Conservation (phyloP, 2,888 invertebrate genomes). For the Lasioglossum malachurum region DNA sequence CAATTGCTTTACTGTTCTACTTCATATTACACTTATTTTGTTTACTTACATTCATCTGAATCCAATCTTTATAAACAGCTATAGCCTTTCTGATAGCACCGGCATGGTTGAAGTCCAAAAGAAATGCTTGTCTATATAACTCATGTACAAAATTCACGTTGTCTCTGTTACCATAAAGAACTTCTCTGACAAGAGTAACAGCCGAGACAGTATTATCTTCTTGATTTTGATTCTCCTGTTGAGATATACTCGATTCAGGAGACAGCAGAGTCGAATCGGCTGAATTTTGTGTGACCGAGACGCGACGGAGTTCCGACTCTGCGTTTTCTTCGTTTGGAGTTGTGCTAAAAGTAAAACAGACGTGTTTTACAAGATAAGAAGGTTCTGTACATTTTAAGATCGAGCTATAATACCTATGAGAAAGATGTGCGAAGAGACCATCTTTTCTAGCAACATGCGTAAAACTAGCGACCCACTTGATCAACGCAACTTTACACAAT, state of each 20-base stretch:
- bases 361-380: neutral
- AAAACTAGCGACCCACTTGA: slow-evolving; percentile 95
- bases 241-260: slow-evolving; percentile 75
- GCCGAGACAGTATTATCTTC: slow-evolving; percentile 85
- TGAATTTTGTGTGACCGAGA: slow-evolving; percentile 83
- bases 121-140: slow-evolving; percentile 96
- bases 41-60: slow-evolving; percentile 91
- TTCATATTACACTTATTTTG: slow-evolving; percentile 80
- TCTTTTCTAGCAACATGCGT: slow-evolving; percentile 91
- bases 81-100: slow-evolving; percentile 95
- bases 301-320: slow-evolving; percentile 83
- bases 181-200: slow-evolving; percentile 92
- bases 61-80: slow-evolving; percentile 97
- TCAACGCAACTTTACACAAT: slow-evolving; percentile 92
- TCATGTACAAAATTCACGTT: slow-evolving; percentile 98
- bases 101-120: slow-evolving; percentile 95
- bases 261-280: slow-evolving; percentile 78
- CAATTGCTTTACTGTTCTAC: neutral
- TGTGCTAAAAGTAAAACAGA: slow-evolving; percentile 73
- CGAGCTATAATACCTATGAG: slow-evolving; percentile 75
- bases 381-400: slow-evolving; percentile 26
- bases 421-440: slow-evolving; percentile 82
- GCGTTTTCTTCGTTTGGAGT: slow-evolving; percentile 84
- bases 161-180: slow-evolving; percentile 94
- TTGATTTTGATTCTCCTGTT: slow-evolving; percentile 77